Evolutionary conservation across 2,113 vertebrate species (phyloP).

Genomic region (Antechinus flavipes): DNA sequence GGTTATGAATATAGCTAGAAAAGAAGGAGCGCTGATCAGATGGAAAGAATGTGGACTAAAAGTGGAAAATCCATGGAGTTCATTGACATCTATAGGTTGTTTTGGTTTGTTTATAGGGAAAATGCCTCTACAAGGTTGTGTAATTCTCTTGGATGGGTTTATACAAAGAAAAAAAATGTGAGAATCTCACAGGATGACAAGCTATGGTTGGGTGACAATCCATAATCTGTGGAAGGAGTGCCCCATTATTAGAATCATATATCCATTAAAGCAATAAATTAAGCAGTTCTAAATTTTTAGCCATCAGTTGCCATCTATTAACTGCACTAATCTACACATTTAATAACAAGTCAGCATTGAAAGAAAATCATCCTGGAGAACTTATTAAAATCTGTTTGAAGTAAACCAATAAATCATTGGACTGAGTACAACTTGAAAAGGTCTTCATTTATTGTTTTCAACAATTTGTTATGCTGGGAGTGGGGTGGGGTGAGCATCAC

Average conservation of each 20-base stretch:
- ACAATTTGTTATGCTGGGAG: conserved; percentile 37
- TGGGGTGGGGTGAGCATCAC: conserved; percentile 38
- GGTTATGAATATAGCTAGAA: not conserved
- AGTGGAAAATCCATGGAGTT: not conserved
- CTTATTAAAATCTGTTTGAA: conserved; percentile 8
- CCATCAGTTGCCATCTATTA: not conserved
- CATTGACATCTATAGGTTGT: not conserved
- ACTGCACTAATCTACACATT: not conserved
- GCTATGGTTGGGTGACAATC: not conserved
- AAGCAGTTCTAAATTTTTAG: not conserved
- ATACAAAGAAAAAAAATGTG: not conserved
- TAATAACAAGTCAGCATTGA: not conserved
- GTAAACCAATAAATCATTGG: conserved; percentile 43
- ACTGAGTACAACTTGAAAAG: conserved; percentile 20
- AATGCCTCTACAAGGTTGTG: not conserved
- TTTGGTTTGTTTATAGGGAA: not conserved
- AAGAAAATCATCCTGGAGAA: conserved; percentile 43
- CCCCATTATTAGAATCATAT: not conserved
- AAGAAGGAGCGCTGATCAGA: not conserved
- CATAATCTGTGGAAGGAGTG: not conserved
- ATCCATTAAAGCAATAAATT: not conserved
- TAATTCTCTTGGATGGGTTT: not conserved
- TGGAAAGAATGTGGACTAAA: not conserved
- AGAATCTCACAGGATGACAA: not conserved
- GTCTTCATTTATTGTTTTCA: conserved; percentile 25